Evolutionary conservation across 1,140 invertebrate genomes (phyloP), one percentile per base, ranked within the genome.

Genomic region (Nephila pilipes): DNA sequence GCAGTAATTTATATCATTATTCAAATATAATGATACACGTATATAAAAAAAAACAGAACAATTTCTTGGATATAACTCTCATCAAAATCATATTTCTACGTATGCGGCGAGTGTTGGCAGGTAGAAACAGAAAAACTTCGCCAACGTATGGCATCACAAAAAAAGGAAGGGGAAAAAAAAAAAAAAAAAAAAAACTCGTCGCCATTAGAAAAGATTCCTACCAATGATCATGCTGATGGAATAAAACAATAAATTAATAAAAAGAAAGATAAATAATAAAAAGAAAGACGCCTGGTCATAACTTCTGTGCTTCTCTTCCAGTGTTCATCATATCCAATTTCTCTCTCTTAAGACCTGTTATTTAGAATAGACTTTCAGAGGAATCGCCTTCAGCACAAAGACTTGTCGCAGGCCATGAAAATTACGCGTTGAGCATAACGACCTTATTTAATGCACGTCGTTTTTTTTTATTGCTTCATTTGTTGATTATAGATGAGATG

Each of bases 381-480:
- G 69, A 75, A 75, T 14, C 20, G 80, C 80, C 80, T 20, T 20
- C 22, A 55, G 80, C 80, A 25, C 36, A 20, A 46, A 22, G 46
- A 81, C 80, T 55, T 81, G 80, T 81, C 80, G 80, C 80, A 75
- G 69, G 32, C 69, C 14, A 18, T 75, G 29, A 36, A 81, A 55
- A 81, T 46, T 54, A 81, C 80, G 80, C 46, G 46, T 20, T n/a
- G 22, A 81, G 80, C 36, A 81, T 81, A 55, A 54, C 80, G 80
- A 81, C 80, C 69, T 75, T 36, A 75, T 32, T 75, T 75, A 75
- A 75, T 75, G 69, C 18, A 46, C 46, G 46, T 10, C 46, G 69
- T 14, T 29, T 75, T 10, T 12, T 69, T 75, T 75, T 36, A 75
- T 75, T 32, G 29, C 69, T 75, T 54, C 5, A 20, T 20, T 54